These are phyloP conservation scores for Stylophora pistillata DNA, from an alignment of 64 coral and sea anemone genomes.

Conservation along the genomic window DNA sequence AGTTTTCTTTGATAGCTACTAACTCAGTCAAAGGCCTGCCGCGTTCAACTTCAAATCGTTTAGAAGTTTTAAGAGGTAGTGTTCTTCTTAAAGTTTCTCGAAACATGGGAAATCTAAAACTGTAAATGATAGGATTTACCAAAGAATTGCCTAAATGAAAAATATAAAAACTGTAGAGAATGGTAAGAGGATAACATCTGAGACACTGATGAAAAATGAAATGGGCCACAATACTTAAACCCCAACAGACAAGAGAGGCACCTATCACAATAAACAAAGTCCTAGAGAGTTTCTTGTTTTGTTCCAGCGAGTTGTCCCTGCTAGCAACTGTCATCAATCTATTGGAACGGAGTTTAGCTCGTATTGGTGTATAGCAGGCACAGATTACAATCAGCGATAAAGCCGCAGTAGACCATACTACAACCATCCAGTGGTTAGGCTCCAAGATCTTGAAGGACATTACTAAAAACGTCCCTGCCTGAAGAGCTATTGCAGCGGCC, in stretches of 20 bases:
- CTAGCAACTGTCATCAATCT: background rate
- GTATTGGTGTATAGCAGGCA: no score
- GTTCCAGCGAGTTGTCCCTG: background rate
- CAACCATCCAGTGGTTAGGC: background rate
- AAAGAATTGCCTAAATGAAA: constrained; percentile 11
- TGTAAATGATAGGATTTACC: background rate
- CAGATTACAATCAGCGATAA: background rate
- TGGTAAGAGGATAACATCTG: no score
- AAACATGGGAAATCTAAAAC: background rate
- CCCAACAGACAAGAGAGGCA: background rate
- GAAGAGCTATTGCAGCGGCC: background rate
- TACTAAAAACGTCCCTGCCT: background rate
- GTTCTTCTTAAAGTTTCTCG: background rate
- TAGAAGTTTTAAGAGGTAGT: background rate
- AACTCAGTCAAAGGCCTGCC: no score
- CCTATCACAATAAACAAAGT: constrained; percentile 6
- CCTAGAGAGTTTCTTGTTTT: background rate
- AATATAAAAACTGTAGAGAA: background rate
- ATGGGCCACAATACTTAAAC: background rate
- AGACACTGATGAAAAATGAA: no score
- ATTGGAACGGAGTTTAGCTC: background rate
- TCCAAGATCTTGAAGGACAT: no score
- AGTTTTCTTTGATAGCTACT: no score
- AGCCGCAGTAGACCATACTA: no score
- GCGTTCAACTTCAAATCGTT: no score